Evolutionary conservation across 1,140 invertebrate species (phyloP).

Genomic region (Hyphantria cunea): DNA sequence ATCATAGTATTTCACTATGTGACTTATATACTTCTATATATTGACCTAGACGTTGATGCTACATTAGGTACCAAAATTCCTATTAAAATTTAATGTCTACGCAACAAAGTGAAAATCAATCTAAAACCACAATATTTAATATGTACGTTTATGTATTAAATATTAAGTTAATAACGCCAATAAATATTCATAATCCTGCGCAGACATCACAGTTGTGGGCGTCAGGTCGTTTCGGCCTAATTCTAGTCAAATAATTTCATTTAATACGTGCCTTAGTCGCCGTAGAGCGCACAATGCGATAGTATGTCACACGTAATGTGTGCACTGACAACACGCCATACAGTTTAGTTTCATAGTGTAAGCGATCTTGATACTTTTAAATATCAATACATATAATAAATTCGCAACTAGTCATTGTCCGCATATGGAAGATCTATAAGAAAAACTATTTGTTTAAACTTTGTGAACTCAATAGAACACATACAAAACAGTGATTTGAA

Average conservation of each 20-base stretch:
- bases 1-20: background rate
- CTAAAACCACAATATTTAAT: background rate
- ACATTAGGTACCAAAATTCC: no score
- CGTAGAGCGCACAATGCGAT: slow-evolving; percentile 64
- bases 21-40: no score
- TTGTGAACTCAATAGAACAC: no score
- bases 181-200: slow-evolving; percentile 29
- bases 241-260: slow-evolving; percentile 69
- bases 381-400: background rate
- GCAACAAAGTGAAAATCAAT: slow-evolving; percentile 1
- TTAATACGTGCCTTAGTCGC: slow-evolving; percentile 65
- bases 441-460: no score
- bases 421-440: no score
- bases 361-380: slow-evolving; percentile 48
- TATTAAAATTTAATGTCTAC: background rate
- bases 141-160: slow-evolving; percentile 10
- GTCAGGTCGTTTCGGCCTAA: slow-evolving; percentile 58
- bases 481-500: no score
- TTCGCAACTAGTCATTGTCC: background rate
- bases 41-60: no score
- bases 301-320: slow-evolving; percentile 75
- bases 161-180: slow-evolving; percentile 21
- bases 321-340: slow-evolving; percentile 62
- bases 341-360: slow-evolving; percentile 29
- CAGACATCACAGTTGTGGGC: slow-evolving; percentile 42